Evolutionary conservation across 2,888 invertebrate genomes (phyloP), one percentile per base, ranked within the genome.

Genomic region (Carabus problematicus): DNA sequence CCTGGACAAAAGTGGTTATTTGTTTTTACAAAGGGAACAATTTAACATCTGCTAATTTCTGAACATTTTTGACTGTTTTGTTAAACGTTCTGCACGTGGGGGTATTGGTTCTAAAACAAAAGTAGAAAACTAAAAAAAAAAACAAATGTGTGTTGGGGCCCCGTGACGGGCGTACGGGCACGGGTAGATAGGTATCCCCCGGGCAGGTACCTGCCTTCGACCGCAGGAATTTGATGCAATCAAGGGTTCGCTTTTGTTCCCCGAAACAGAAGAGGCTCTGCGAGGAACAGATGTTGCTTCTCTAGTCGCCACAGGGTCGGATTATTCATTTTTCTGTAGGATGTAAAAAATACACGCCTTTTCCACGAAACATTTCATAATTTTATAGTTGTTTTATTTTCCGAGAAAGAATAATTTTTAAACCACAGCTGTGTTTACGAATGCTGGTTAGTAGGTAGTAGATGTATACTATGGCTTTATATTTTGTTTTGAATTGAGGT

Each of bases 141-240:
- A 3, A 29, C 2, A 29, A 29, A 29, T 29, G 29, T 29, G 29
- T 29, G 62, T 29, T 29, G 29, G 29, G 29, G n/a, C n/a, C 29
- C 29, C 29, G 29, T 29, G 29, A 29, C 29, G 29, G 54, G 40
- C 41, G 63, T 12, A 29, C 62, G 49, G 49, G 39, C 52, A 62
- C 62, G 62, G n/a, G 45, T 29, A 29, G 29, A 45, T 14, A 54
- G 54, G 8, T 63, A 64, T 64, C 56, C 45, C 58, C 39, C 19
- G 55, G 66, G 66, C 66, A 66, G 66, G 59, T 66, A 66, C 59
- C 66, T 66, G 64, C 12, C 58, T 52, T 52, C 49, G 58, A 59
- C 66, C 66, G 41, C 66, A 66, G 59, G 66, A 66, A 66, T 66
- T 59, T 56, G 58, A 66, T 66, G 64, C 19, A 64, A 64, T 64